Conservation (phyloP, 2,113 vertebrate species). For the Terrapene triunguis region DNA sequence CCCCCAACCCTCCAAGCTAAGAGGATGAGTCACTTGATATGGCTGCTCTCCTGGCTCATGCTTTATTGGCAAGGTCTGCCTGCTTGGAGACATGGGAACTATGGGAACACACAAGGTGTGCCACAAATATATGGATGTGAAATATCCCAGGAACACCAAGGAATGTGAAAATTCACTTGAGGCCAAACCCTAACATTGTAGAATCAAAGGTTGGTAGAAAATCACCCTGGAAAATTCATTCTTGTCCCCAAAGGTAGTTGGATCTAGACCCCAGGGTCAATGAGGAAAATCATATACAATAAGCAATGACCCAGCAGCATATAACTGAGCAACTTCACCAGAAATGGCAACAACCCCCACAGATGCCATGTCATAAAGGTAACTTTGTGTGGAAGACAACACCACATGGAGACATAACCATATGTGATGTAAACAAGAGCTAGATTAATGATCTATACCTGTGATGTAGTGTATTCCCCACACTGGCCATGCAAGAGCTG, state of each 20-base stretch:
- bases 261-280: not conserved
- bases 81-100: not conserved
- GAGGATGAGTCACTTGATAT: not conserved
- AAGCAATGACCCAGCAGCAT: not conserved
- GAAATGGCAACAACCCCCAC: not conserved
- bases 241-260: not conserved
- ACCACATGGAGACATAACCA: no score
- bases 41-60: not conserved
- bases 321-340: not conserved
- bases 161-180: not conserved
- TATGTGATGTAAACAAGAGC: not conserved
- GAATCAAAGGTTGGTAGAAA: not conserved
- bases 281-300: not conserved
- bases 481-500: not conserved
- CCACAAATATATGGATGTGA: not conserved
- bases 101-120: not conserved
- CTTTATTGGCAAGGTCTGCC: not conserved
- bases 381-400: not conserved
- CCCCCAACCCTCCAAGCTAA: not conserved
- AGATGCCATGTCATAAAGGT: not conserved
- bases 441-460: not conserved
- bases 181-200: conserved; percentile 5
- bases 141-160: not conserved
- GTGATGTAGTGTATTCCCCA: not conserved
- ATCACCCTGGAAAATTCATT: not conserved